A percentile compares a stretch with the other conserved stretches of the same genome.
phyloP scores from a whole-genome alignment of 2,888 invertebrate genomes.

The Ichneumon xanthorius region DNA sequence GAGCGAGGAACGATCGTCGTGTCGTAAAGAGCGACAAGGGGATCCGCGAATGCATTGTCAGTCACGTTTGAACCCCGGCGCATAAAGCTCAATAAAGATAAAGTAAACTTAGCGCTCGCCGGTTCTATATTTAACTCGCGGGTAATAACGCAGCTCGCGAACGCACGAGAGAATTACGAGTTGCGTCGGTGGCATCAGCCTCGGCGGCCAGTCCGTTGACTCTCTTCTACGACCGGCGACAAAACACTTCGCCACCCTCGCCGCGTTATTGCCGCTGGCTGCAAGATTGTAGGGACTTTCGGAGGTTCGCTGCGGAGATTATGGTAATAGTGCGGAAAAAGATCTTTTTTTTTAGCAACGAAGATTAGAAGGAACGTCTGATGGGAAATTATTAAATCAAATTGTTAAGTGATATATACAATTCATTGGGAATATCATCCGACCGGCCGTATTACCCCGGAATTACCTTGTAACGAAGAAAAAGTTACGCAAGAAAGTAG shows the following conservation, averaged over 20 bases:
- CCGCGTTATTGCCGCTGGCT: neutral
- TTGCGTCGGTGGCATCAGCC: slow-evolving; percentile 16
- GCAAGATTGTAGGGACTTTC: slow-evolving; percentile 15
- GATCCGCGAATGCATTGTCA: slow-evolving; percentile 71
- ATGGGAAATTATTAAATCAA: too few relatives aligned
- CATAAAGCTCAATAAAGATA: slow-evolving; percentile 80
- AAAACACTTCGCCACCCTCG: slow-evolving; percentile 28
- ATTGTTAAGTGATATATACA: too few relatives aligned
- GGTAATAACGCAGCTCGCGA: slow-evolving; percentile 55
- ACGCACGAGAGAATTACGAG: slow-evolving; percentile 29
- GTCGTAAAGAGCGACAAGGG: slow-evolving; percentile 57
- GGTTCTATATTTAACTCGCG: slow-evolving; percentile 78
- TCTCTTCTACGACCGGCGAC: slow-evolving; percentile 39
- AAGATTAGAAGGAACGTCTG: too few relatives aligned
- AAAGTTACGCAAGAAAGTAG: too few relatives aligned
- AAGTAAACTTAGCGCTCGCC: slow-evolving; percentile 77
- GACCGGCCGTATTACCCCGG: too few relatives aligned
- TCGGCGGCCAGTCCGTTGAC: slow-evolving; percentile 54
- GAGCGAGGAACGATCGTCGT: slow-evolving; percentile 56
- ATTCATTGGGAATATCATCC: too few relatives aligned
- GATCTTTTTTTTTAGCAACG: neutral
- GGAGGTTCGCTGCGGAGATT: neutral
- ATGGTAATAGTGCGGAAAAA: neutral
- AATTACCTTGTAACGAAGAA: too few relatives aligned
- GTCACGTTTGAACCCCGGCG: slow-evolving; percentile 67